Evolutionary conservation across 2,888 invertebrate species (phyloP).

Genomic region (Diploptera punctata): DNA sequence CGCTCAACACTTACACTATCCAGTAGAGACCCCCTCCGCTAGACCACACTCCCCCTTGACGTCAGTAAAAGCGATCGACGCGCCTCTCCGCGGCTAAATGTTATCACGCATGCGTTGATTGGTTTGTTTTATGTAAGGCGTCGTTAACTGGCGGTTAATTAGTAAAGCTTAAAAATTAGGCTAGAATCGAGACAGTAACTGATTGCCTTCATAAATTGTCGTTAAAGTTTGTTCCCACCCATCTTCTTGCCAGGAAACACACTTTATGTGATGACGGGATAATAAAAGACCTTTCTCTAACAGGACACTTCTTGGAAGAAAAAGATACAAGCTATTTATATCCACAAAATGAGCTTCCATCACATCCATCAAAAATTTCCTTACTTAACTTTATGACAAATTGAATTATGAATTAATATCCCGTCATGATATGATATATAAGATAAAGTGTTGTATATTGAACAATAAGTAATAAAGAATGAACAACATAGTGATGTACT

Average conservation of each 20-base stretch:
- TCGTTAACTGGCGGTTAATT: constrained; percentile 4
- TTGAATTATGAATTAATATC: too few relatives aligned
- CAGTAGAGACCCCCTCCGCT: too few relatives aligned
- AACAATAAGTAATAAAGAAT: too few relatives aligned
- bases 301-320: not conserved
- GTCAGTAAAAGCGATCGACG: not conserved
- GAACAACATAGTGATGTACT: too few relatives aligned
- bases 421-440: too few relatives aligned
- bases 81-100: not conserved
- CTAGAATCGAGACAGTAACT: not conserved
- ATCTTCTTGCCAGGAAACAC: not conserved
- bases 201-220: constrained; percentile 2
- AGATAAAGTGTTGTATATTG: too few relatives aligned
- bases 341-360: too few relatives aligned
- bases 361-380: too few relatives aligned
- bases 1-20: not conserved
- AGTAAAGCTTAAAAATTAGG: constrained; percentile 5
- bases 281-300: not conserved
- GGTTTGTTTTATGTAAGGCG: not conserved
- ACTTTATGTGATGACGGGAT: constrained; percentile 2
- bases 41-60: too few relatives aligned
- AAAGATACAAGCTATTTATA: too few relatives aligned
- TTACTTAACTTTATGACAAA: too few relatives aligned
- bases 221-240: not conserved
- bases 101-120: not conserved